Conservation (phyloP, 2,797 vertebrate genomes). For the Dendrocincla fuliginosa region DNA sequence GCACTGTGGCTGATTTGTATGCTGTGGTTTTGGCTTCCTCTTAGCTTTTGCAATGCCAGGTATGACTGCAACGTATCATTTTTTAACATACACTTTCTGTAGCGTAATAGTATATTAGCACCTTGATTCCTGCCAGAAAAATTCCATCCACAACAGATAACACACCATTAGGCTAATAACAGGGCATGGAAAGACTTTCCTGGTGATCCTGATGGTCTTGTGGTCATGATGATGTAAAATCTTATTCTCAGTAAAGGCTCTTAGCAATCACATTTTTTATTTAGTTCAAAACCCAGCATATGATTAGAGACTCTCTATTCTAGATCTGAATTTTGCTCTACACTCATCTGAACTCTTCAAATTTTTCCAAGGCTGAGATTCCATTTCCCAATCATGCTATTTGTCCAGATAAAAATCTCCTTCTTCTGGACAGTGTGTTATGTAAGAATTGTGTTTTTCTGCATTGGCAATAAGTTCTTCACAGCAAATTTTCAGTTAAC, state of each 20-base stretch:
- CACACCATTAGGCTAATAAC: not conserved
- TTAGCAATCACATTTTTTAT: not conserved
- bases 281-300: not conserved
- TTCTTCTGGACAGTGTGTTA: not conserved
- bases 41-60: not conserved
- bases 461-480: not conserved
- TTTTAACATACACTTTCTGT: not conserved
- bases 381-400: not conserved
- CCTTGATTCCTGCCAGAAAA: not conserved
- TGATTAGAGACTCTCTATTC: not conserved
- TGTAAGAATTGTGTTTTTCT: not conserved
- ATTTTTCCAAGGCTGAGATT: not conserved
- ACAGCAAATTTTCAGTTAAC: not conserved
- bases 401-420: not conserved
- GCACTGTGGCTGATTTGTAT: not conserved
- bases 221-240: not conserved
- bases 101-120: not conserved
- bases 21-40: not conserved
- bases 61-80: not conserved
- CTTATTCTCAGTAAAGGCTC: not conserved
- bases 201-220: not conserved
- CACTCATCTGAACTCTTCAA: not conserved
- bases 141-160: not conserved
- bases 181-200: not conserved
- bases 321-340: not conserved